A percentile compares a stretch with the other conserved stretches of the same genome.
Conservation (phyloP, 2,888 invertebrate species). For the Chalcosyrphus nemorum region DNA sequence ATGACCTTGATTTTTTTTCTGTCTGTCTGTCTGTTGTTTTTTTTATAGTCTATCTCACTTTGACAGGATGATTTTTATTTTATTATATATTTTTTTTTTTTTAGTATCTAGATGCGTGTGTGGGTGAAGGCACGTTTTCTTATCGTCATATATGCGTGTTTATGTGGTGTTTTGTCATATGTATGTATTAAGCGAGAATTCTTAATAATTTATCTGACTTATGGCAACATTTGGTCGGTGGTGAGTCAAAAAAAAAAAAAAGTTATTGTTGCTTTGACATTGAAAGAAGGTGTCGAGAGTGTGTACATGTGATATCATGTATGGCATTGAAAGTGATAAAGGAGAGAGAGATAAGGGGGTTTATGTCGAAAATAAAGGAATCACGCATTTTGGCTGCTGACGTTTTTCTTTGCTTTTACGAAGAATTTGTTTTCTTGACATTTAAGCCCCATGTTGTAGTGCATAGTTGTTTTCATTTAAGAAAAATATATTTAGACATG, state of each 20-base stretch:
- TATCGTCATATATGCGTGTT: constrained; percentile 56
- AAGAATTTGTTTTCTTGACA: neutral
- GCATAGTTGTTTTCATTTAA: neutral
- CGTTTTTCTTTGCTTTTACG: too few relatives aligned
- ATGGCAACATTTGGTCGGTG: constrained; percentile 27
- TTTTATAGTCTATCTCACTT: constrained; percentile 22
- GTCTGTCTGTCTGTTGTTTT: constrained; percentile 13
- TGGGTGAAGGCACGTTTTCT: constrained; percentile 58
- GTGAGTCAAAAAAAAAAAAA: constrained; percentile 48
- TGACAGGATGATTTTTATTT: constrained; percentile 52
- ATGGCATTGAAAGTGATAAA: constrained; percentile 48
- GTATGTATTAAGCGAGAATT: constrained; percentile 30
- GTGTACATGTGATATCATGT: constrained; percentile 52
- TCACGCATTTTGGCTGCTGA: constrained; percentile 19
- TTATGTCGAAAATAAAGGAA: constrained; percentile 11
- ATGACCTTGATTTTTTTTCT: constrained; percentile 47
- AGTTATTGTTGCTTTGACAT: constrained; percentile 62
- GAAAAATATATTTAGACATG: neutral
- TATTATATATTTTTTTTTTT: neutral
- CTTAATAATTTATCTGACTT: constrained; percentile 54
- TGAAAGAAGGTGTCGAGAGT: constrained; percentile 63
- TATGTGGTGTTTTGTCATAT: constrained; percentile 9
- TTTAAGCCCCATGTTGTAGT: neutral
- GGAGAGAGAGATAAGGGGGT: constrained; percentile 28
- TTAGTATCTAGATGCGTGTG: constrained; percentile 25